Conservation (phyloP, 2,888 invertebrate genomes). For the Drosophila eohydei region DNA sequence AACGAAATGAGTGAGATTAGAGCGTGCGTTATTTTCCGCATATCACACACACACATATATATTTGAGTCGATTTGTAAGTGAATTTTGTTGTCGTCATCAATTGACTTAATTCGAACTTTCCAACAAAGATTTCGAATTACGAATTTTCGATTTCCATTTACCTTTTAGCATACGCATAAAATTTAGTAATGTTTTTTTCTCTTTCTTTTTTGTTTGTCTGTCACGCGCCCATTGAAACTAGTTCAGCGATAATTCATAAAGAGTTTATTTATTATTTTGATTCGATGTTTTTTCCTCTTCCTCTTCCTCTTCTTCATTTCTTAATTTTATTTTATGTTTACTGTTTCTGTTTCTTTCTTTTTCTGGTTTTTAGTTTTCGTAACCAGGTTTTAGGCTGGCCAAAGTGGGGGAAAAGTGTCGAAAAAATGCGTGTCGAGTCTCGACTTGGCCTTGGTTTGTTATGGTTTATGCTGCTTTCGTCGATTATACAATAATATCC, state of each 20-base stretch:
- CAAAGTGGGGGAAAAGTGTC: slow-evolving; percentile 50
- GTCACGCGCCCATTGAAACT: slow-evolving; percentile 58
- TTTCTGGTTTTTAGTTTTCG: slow-evolving; percentile 26
- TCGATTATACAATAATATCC: slow-evolving; percentile 49
- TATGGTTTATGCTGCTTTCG: slow-evolving; percentile 35
- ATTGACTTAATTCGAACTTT: slow-evolving; percentile 36
- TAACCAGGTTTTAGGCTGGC: slow-evolving; percentile 43
- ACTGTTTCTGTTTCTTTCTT: slow-evolving; percentile 3
- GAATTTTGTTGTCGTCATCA: slow-evolving; percentile 34
- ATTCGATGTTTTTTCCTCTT: slow-evolving; percentile 22
- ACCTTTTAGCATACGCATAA: slow-evolving; percentile 33
- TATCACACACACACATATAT: slow-evolving; percentile 52
- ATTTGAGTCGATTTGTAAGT: slow-evolving; percentile 1
- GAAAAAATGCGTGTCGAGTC: slow-evolving; percentile 58
- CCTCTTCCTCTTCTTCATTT: not conserved
- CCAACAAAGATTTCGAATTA: slow-evolving; percentile 24
- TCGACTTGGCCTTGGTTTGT: slow-evolving; percentile 49
- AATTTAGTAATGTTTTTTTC: slow-evolving; percentile 3
- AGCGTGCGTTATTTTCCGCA: slow-evolving; percentile 68
- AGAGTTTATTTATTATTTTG: slow-evolving; percentile 23
- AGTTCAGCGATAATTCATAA: slow-evolving; percentile 72
- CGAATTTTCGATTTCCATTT: slow-evolving; percentile 21
- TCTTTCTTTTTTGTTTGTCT: slow-evolving; percentile 7
- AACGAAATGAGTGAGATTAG: slow-evolving; percentile 66
- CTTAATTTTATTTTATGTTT: not conserved